A percentile compares a stretch with the other conserved stretches of the same genome.
Evolutionary conservation across 1,140 invertebrate genomes (phyloP).

Genomic region (Hylyphantes graminicola): DNA sequence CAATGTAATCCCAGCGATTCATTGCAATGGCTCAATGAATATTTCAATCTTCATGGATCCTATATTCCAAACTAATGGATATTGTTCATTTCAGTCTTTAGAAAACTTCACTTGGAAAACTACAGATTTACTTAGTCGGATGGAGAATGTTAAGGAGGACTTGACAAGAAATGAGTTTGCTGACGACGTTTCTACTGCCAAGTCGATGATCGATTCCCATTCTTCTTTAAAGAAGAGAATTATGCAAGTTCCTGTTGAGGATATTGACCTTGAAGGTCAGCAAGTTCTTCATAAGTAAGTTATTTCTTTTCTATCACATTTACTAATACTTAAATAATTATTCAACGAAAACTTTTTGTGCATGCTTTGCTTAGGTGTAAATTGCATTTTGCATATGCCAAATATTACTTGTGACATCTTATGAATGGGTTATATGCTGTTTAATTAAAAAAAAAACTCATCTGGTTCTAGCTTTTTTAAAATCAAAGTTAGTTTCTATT

Average conservation of each 20-base stretch:
- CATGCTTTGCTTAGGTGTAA: no score
- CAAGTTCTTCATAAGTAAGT: slow-evolving; percentile 74
- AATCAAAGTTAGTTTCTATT: no score
- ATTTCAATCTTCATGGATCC: not conserved
- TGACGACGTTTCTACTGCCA: slow-evolving; percentile 89
- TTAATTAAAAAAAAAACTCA: no score
- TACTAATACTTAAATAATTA: slow-evolving; percentile 21
- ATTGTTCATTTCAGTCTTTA: slow-evolving; percentile 73
- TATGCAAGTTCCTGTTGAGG: slow-evolving; percentile 90
- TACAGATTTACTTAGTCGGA: slow-evolving; percentile 87
- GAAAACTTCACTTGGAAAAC: slow-evolving; percentile 97
- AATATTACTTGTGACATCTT: no score
- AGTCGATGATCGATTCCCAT: slow-evolving; percentile 91
- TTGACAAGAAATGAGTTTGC: slow-evolving; percentile 89
- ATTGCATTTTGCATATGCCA: no score
- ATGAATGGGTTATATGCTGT: no score
- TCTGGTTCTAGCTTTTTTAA: no score
- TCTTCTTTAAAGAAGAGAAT: slow-evolving; percentile 95
- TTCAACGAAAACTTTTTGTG: not conserved
- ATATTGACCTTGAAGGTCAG: slow-evolving; percentile 82
- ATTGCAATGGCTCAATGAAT: no score
- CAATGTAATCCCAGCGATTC: no score
- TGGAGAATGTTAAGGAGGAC: slow-evolving; percentile 85
- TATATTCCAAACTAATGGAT: not conserved
- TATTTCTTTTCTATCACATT: not conserved